Base-by-base conservation (phyloP, 2,113 vertebrate genomes). In the Nycticryphes semicollaris region DNA sequence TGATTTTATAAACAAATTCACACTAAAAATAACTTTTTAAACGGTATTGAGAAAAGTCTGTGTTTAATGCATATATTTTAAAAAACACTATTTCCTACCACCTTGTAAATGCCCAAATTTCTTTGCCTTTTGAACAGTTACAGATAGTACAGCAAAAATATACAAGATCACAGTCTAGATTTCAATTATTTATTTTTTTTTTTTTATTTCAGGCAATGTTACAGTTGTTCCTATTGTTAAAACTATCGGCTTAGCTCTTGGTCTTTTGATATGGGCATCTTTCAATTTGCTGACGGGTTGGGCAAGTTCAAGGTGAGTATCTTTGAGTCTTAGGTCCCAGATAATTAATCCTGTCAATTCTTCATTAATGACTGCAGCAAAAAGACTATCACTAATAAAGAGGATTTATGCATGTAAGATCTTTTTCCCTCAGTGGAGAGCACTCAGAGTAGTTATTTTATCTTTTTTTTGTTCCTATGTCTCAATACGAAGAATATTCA, bases 221-320 rank as follows among this genome's bases (percentile, higher is more conserved):
- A 96, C 98, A 28, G 98, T 98, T 14, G 98, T 99, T 47, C 98
- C 98, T 10, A 98, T 99, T 85, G 92, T 99, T 83, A 99, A 99
- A 98, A 98, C 98, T 12, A 98, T 99, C 87, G 99, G 99, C 43
- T 98, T 99, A 54, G 98, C 98, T 62, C 98, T 99, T 92, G 99
- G 99, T 47, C 97, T 98, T 92, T 97, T 99, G 90, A 98, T 99
- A 87, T 99, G 98, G 98, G 99, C 98, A 84, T 99, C 99, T 77
- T 98, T 98, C 63, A 98, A 98, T 92, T 90, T 99, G 84, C 70
- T 99, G 86, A 99, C 98, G 80, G 99, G 98, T 66, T 99, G 99
- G 99, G 98, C 98, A 72, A 99, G 98, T 97, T 99, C 99, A 96
- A 98, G 99, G 99, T 99, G 96, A 98, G 82, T 45, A 15, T 12